Conservation (phyloP, 2,113 vertebrate genomes). For the Melanotaenia duboulayi region DNA sequence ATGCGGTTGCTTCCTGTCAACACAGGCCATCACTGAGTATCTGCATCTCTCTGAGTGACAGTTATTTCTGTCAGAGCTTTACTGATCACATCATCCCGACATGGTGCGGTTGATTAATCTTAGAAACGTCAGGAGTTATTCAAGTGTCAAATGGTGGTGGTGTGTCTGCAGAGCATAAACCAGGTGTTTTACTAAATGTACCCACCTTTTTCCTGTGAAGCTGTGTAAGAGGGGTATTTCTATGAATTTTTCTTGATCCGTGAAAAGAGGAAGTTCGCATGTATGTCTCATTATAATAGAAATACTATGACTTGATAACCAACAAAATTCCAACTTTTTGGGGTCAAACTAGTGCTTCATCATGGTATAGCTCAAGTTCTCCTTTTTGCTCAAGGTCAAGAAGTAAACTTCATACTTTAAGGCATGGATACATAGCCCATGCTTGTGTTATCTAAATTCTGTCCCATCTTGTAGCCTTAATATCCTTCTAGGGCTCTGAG, state of each 20-base stretch:
- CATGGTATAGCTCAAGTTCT: slow-evolving; percentile 21
- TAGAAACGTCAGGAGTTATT: slow-evolving; percentile 22
- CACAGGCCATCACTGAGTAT: slow-evolving; percentile 61
- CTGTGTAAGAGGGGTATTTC: slow-evolving; percentile 66
- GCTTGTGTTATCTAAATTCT: slow-evolving; percentile 63
- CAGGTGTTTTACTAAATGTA: slow-evolving; percentile 54
- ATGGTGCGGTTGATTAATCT: slow-evolving; percentile 26
- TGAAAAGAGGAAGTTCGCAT: slow-evolving; percentile 79
- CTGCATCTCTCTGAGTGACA: slow-evolving; percentile 36
- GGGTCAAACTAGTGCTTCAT: slow-evolving; percentile 33
- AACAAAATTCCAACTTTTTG: slow-evolving; percentile 27
- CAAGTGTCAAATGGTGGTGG: slow-evolving; percentile 26
- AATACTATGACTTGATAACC: slow-evolving; percentile 29
- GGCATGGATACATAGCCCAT: slow-evolving; percentile 23
- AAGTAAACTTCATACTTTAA: slow-evolving; percentile 26
- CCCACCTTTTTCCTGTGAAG: slow-evolving; percentile 62
- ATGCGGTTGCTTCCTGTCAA: slow-evolving; percentile 54
- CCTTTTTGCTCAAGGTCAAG: slow-evolving; percentile 29
- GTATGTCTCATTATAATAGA: slow-evolving; percentile 27
- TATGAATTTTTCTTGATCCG: slow-evolving; percentile 73
- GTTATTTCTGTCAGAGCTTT: slow-evolving; percentile 33
- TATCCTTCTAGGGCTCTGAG: slow-evolving; percentile 74
- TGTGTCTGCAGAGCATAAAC: slow-evolving; percentile 20
- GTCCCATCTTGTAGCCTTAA: slow-evolving; percentile 60
- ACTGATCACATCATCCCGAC: slow-evolving; percentile 19